A percentile compares a stretch with the other conserved stretches of the same genome.
Evolutionary conservation across 2,888 invertebrate genomes (phyloP).

Genomic region (Lepidochitona cinerea): DNA sequence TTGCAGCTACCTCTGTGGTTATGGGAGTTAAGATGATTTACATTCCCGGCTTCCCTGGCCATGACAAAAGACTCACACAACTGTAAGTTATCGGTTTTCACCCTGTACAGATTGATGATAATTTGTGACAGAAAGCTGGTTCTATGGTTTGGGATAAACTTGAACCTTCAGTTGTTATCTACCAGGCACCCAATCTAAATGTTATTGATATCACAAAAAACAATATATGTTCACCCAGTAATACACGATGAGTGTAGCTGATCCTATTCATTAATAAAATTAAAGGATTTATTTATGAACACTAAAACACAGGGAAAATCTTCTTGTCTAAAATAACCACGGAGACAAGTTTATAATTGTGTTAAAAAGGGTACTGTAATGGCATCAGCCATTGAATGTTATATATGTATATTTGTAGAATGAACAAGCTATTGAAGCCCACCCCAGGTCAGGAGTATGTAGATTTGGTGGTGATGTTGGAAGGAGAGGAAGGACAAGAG

Average conservation of each 20-base stretch:
- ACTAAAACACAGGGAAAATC: no score
- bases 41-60: conserved; percentile 68
- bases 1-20: conserved; percentile 62
- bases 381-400: not conserved
- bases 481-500: conserved; percentile 45
- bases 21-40: conserved; percentile 69
- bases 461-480: conserved; percentile 65
- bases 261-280: no score
- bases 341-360: no score
- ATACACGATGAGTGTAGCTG: no score
- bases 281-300: no score
- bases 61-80: conserved; percentile 63
- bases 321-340: no score
- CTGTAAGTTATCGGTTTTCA: conserved; percentile 46
- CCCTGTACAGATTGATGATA: not conserved
- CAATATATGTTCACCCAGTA: no score
- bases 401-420: conserved; percentile 42
- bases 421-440: conserved; percentile 62
- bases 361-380: no score
- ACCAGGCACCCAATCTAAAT: no score
- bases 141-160: not conserved
- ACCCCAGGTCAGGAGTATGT: conserved; percentile 50
- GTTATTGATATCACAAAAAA: no score
- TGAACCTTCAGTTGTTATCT: not conserved
- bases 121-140: not conserved